phyloP scores from a whole-genome alignment of 2,888 invertebrate species.

The Cylloceria caligata region DNA sequence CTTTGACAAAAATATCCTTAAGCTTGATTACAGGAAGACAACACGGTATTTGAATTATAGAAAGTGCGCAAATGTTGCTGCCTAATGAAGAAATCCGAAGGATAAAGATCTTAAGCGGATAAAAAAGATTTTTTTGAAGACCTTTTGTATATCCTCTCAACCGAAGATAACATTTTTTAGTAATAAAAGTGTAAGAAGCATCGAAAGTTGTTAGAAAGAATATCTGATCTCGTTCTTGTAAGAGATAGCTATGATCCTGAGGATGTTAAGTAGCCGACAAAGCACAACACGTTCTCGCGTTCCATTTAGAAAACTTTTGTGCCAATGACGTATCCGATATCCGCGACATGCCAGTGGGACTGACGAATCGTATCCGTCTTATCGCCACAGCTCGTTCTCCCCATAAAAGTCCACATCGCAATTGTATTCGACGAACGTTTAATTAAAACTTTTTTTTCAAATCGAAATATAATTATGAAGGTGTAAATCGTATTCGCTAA shows the following conservation, averaged over 20 bases:
- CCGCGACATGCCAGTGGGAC: not conserved
- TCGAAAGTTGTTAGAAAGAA: not conserved
- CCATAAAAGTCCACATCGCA: constrained; percentile 70
- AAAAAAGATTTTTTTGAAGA: not conserved
- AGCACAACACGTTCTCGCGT: not conserved
- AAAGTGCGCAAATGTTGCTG: no score
- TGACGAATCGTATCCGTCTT: constrained; percentile 43
- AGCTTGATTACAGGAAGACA: no score
- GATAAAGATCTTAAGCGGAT: not conserved
- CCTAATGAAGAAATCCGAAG: not conserved
- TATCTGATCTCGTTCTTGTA: not conserved
- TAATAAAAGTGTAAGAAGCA: not conserved
- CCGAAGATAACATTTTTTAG: not conserved
- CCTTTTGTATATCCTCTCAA: not conserved
- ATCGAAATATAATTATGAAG: constrained; percentile 69
- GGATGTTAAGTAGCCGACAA: no score
- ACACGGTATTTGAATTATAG: no score
- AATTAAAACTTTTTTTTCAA: constrained; percentile 74
- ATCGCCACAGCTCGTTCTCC: constrained; percentile 49
- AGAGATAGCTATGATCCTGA: no score
- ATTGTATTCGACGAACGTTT: constrained; percentile 69
- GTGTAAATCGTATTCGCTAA: constrained; percentile 62
- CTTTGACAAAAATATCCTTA: no score
- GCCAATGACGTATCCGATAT: constrained; percentile 30
- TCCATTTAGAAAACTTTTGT: constrained; percentile 13